A percentile compares a stretch with the other conserved stretches of the same genome.
phyloP scores from a whole-genome alignment of 2,113 vertebrate species.

The Rhinoderma darwinii region DNA sequence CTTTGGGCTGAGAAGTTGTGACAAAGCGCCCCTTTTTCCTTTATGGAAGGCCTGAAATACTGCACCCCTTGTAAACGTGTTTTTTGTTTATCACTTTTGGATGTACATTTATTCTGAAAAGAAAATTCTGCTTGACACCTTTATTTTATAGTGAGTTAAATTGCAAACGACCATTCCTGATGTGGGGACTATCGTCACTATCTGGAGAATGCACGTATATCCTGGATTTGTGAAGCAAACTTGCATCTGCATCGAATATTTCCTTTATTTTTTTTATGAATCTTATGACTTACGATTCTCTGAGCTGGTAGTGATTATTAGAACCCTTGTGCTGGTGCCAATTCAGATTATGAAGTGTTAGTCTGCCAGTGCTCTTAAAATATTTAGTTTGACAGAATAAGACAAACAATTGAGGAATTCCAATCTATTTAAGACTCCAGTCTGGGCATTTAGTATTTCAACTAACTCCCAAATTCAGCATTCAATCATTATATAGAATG shows the following conservation, averaged over 20 bases:
- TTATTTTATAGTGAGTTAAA: slow-evolving; percentile 1
- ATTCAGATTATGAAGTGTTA: slow-evolving; percentile 15
- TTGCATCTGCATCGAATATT: slow-evolving; percentile 17
- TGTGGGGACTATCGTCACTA: not conserved
- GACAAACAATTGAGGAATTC: slow-evolving; percentile 19
- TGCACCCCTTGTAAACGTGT: not conserved
- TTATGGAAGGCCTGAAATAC: not conserved
- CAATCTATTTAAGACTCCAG: not conserved
- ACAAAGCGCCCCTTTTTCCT: no score
- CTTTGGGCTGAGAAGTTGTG: not conserved
- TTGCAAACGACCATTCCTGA: not conserved
- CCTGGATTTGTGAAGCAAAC: slow-evolving; percentile 6
- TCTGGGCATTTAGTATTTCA: slow-evolving; percentile 7
- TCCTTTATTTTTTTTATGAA: not conserved
- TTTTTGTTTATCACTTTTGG: not conserved
- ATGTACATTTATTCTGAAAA: not conserved
- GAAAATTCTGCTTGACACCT: not conserved
- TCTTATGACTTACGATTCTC: not conserved
- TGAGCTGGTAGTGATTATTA: not conserved
- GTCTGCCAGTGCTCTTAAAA: slow-evolving; percentile 17
- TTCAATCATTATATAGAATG: not conserved
- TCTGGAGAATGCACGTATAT: slow-evolving; percentile 15
- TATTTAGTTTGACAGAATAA: slow-evolving; percentile 15
- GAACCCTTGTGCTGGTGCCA: not conserved
- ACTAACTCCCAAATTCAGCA: not conserved